Conservation (phyloP, 2,113 vertebrate genomes). For the Forbesichthys agassizii region DNA sequence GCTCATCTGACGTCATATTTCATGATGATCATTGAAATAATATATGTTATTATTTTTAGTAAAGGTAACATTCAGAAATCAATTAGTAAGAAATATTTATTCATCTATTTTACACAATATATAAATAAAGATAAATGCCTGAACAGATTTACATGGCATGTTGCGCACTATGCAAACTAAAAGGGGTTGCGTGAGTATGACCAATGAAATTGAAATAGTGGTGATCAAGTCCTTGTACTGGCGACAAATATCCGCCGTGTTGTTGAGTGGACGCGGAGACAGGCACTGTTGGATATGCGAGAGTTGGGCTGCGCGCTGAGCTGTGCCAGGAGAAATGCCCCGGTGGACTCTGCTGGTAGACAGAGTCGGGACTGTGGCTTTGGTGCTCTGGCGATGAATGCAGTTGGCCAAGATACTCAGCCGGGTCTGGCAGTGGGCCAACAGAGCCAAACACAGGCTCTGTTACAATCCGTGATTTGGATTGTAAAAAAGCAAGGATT, state of each 20-base stretch:
- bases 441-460: constrained; percentile 84
- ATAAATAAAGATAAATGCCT: constrained; percentile 69
- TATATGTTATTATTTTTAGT: constrained; percentile 6
- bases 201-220: constrained; percentile 92
- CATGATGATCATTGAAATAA: neutral
- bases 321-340: constrained; percentile 86
- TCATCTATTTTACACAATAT: constrained; percentile 44
- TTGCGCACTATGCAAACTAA: constrained; percentile 86
- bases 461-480: constrained; percentile 85
- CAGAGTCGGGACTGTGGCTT: constrained; percentile 80
- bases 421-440: constrained; percentile 77
- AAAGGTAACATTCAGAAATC: constrained; percentile 50
- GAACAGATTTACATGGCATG: constrained; percentile 82
- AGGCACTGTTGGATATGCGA: constrained; percentile 83
- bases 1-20: constrained; percentile 31
- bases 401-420: constrained; percentile 83
- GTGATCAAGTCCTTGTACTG: constrained; percentile 88
- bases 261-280: constrained; percentile 80
- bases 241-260: constrained; percentile 85
- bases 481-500: constrained; percentile 94
- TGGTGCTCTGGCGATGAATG: constrained; percentile 84
- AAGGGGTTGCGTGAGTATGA: constrained; percentile 85
- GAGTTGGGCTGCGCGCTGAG: constrained; percentile 76
- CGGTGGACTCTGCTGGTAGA: constrained; percentile 81
- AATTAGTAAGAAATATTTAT: constrained; percentile 59